phyloP scores from a whole-genome alignment of 2,113 vertebrate species.

The Ceratotherium simum region DNA sequence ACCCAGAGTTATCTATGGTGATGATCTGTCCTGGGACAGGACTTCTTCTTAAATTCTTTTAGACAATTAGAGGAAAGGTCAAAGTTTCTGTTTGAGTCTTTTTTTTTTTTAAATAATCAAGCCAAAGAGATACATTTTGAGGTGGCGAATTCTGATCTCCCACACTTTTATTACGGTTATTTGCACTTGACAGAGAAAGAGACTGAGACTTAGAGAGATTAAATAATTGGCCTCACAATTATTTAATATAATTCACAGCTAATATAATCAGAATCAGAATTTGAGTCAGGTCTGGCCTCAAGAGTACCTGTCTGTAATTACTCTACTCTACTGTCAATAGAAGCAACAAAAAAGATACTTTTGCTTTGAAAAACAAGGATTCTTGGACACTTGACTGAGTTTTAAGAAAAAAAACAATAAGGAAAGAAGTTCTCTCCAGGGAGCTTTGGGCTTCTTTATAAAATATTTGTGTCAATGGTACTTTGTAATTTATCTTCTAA shows the following conservation, averaged over 20 bases:
- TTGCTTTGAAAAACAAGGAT: background rate
- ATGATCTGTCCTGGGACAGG: too few species aligned
- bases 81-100: too few species aligned
- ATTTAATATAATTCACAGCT: background rate
- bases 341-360: background rate
- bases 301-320: background rate
- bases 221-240: background rate
- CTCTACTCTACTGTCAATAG: background rate
- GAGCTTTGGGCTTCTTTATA: conserved; percentile 11
- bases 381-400: background rate
- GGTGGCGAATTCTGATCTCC: too few species aligned
- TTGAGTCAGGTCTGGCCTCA: background rate
- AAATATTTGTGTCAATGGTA: background rate
- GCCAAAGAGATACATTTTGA: too few species aligned
- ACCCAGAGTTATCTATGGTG: too few species aligned
- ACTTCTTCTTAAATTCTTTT: too few species aligned
- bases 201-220: background rate
- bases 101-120: too few species aligned
- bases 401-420: background rate
- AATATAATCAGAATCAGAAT: background rate
- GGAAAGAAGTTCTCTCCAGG: background rate
- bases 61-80: too few species aligned
- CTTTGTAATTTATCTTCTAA: conserved; percentile 57
- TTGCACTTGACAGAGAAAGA: background rate
- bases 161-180: background rate